Evolutionary conservation across 2,113 vertebrate genomes (phyloP).

Genomic region (Ahaetulla prasina): DNA sequence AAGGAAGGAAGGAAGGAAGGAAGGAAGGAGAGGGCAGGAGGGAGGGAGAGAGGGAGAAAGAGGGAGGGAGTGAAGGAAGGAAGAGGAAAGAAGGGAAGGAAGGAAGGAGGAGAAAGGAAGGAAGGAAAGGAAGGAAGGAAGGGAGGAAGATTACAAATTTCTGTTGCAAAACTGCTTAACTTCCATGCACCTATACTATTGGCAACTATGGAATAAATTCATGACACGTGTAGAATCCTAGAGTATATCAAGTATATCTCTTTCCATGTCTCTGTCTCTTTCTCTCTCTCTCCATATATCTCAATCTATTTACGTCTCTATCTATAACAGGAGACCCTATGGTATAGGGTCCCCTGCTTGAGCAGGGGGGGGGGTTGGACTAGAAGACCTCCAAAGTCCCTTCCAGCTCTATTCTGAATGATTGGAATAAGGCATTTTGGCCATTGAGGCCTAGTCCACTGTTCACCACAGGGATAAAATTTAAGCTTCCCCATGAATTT

Average conservation of each 20-base stretch:
- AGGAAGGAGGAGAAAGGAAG: not conserved
- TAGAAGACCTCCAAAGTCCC: not conserved
- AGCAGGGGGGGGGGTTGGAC: not conserved
- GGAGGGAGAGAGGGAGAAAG: no score
- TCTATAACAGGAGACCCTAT: no score
- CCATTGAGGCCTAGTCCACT: not conserved
- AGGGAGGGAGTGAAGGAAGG: no score
- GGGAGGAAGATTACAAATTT: not conserved
- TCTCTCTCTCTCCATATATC: no score
- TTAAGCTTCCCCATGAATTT: not conserved
- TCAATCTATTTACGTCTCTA: no score
- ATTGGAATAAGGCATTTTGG: not conserved
- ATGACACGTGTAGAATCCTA: not conserved
- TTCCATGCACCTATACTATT: not conserved
- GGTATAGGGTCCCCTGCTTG: not conserved
- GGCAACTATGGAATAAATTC: not conserved
- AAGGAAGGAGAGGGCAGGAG: not conserved
- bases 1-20: not conserved
- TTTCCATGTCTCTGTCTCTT: no score
- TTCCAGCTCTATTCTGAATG: not conserved
- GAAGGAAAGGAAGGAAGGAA: not conserved
- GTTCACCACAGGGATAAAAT: not conserved
- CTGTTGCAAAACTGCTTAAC: not conserved
- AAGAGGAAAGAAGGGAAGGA: no score
- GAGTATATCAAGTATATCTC: not conserved